These are phyloP conservation scores for Alligator mississippiensis DNA, from an alignment of 2,113 vertebrate species.

Conservation along the genomic window DNA sequence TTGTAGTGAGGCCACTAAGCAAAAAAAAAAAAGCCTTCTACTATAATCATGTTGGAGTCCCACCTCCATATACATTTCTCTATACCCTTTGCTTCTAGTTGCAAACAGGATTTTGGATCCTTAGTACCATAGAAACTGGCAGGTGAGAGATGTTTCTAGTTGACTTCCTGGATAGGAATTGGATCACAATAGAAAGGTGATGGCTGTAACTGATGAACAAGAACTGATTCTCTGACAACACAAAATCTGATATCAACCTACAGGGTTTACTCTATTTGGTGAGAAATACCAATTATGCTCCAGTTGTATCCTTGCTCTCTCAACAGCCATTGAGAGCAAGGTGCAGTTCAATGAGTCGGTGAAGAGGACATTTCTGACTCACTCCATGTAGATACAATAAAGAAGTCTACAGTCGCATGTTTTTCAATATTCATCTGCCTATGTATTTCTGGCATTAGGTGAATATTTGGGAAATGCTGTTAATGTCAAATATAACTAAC, in stretches of 20 bases:
- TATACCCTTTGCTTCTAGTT: background rate
- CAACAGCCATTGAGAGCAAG: fast-evolving
- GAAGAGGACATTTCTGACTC: background rate
- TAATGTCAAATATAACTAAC: background rate
- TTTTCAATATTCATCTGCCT: background rate
- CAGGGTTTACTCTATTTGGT: background rate
- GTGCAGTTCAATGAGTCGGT: background rate
- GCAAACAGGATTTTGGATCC: background rate
- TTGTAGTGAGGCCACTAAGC: background rate
- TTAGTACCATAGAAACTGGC: background rate
- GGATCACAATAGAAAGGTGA: background rate
- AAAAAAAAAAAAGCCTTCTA: background rate
- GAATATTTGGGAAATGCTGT: background rate
- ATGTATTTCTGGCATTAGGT: background rate
- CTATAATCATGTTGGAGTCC: background rate
- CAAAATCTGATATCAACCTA: background rate
- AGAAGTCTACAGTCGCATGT: background rate
- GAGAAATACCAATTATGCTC: background rate
- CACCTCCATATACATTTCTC: background rate
- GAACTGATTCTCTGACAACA: background rate
- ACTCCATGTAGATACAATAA: fast-evolving
- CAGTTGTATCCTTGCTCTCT: background rate
- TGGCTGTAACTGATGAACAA: background rate
- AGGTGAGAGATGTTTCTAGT: background rate
- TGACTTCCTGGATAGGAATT: background rate